A percentile compares a stretch with the other conserved stretches of the same genome.
phyloP scores from a whole-genome alignment of 2,113 vertebrate genomes.

The Globicephala melas region DNA sequence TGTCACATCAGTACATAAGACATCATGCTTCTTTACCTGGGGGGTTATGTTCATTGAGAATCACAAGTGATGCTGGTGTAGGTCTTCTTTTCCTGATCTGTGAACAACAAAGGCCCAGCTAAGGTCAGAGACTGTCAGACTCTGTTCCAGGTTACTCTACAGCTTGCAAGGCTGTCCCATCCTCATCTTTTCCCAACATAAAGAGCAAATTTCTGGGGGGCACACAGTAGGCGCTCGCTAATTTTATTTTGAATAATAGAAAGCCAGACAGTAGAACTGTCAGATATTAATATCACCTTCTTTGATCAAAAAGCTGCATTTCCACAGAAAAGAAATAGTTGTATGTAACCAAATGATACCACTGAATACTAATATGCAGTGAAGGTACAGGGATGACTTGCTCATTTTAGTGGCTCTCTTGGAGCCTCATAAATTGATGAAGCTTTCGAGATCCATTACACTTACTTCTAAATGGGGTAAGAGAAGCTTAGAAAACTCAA shows the following conservation, averaged over 20 bases:
- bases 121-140: constrained; percentile 13
- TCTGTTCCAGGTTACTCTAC: not conserved
- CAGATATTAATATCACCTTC: not conserved
- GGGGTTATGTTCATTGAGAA: constrained; percentile 89
- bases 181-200: not conserved
- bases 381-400: not conserved
- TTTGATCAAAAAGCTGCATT: not conserved
- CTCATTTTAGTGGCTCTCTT: not conserved
- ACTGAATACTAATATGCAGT: not conserved
- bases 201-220: not conserved
- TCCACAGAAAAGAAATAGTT: constrained; percentile 19
- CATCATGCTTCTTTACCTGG: constrained; percentile 83
- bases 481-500: not conserved
- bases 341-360: not conserved
- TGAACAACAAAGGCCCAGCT: constrained; percentile 57
- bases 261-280: not conserved
- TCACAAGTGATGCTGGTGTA: constrained; percentile 94
- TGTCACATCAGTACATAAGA: not conserved
- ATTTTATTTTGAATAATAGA: not conserved
- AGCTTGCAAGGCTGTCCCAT: not conserved
- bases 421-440: not conserved
- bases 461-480: not conserved
- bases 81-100: constrained; percentile 96
- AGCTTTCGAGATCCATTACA: not conserved
- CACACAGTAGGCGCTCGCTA: not conserved